Evolutionary conservation across 2,888 invertebrate species (phyloP).

Genomic region (Sympetrum striolatum): DNA sequence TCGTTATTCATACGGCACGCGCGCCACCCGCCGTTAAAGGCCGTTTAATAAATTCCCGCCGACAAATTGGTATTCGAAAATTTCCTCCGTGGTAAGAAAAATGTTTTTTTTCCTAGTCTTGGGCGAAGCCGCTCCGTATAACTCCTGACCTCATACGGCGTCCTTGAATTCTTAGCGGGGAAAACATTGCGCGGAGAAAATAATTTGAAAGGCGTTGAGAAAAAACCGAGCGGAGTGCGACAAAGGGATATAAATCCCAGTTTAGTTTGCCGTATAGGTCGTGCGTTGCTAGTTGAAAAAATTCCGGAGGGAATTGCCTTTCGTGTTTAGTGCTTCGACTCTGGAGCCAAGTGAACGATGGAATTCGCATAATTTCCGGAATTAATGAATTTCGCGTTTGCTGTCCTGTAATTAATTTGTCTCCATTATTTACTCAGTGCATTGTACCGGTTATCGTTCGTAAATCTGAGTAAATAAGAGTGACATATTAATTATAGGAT

Average conservation of each 20-base stretch:
- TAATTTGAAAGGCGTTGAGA: background rate
- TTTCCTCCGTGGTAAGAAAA: background rate
- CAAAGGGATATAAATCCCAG: background rate
- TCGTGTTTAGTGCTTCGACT: too few relatives aligned
- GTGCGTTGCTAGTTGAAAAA: too few relatives aligned
- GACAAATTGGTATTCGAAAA: conserved; percentile 21
- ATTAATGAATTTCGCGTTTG: too few relatives aligned
- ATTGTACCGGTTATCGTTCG: too few relatives aligned
- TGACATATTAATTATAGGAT: too few relatives aligned
- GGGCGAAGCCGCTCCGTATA: background rate
- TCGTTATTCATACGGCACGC: background rate
- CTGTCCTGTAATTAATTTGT: too few relatives aligned
- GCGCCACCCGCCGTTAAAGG: background rate
- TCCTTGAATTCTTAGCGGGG: background rate
- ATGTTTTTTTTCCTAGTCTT: background rate
- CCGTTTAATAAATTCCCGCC: conserved; percentile 1
- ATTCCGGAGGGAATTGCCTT: too few relatives aligned
- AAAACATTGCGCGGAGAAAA: background rate
- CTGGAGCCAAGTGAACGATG: too few relatives aligned
- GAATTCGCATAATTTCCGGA: too few relatives aligned
- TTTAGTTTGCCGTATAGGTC: too few relatives aligned
- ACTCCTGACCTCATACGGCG: background rate
- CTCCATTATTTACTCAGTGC: too few relatives aligned
- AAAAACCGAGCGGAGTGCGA: background rate
- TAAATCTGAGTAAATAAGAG: too few relatives aligned